Base-by-base conservation (phyloP, 2,113 vertebrate genomes). In the Perca flavescens region DNA sequence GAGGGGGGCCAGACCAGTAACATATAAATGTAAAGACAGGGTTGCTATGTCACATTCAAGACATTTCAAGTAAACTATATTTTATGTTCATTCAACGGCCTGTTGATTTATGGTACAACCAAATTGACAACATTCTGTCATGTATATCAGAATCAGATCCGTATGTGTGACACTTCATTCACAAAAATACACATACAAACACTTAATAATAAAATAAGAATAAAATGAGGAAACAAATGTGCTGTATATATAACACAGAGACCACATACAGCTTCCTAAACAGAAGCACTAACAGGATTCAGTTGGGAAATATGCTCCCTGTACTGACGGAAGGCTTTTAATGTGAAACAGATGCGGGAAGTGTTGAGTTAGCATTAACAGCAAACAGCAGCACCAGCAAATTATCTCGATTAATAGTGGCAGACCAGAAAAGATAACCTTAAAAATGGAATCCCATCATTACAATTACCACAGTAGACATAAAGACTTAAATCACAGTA, bases 341-440 rank as follows among this genome's bases (percentile, higher is more conserved):
- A 83, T 74, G 56, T 77, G 66, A 72, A 77, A 50, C 83, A 86
- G 75, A 36, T 64, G 57, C 66, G 77, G 60, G 68, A 86, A 61
- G 46, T 77, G 77, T 80, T 61, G 83, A 74, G 57, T 65, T 74
- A 25, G 79, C 67, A 71, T 53, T 40, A 75, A 71, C 71, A 31
- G 66, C 53, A 66, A 80, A 80, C 36, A 60, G 70, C 84, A 60
- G 64, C 57, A n/a, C 19, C 58, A 49, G 76, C 60, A 62, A 49
- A 75, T 66, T 56, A 80, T 50, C 53, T 15, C 13, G 6, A 58
- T 74, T 70, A 72, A 79, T 50, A 14, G 17, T 28, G 6, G 47
- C 36, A 49, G 40, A 31, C 10, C 22, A 28, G 3, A 15, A 49
- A 56, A 54, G 31, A 34, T 9, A 31, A 66, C 16, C 40, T 40